Percentiles rank a stretch among this genome's conserved stretches.
These are phyloP conservation scores for Pseudotriccus pelzelni DNA, from an alignment of 2,797 vertebrate genomes.

Conservation along the genomic window DNA sequence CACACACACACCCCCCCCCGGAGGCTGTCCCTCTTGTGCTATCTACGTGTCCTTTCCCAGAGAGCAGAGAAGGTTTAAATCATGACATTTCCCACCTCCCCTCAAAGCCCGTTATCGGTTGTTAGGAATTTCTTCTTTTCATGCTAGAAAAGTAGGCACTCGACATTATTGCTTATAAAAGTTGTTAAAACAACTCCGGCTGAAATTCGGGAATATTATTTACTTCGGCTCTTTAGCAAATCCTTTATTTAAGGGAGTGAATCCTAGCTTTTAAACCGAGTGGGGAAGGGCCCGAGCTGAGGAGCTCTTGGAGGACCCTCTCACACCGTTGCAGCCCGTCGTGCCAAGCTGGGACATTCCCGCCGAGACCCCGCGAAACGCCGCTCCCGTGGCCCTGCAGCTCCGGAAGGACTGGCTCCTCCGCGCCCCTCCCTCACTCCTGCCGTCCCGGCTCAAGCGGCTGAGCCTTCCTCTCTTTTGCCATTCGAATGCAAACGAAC, in stretches of 20 bases:
- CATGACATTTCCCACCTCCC: background rate
- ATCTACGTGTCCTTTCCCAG: background rate
- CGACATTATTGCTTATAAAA: background rate
- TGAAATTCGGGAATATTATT: background rate
- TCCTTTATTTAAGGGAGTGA: background rate
- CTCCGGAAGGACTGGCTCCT: background rate
- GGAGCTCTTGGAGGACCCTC: background rate
- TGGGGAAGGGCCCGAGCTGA: too few species aligned
- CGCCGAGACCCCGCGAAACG: too few species aligned
- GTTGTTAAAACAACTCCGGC: background rate
- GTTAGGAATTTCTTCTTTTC: background rate
- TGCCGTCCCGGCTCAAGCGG: rapidly evolving
- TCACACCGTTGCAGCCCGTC: background rate
- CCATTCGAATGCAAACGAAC: background rate
- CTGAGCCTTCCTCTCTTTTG: background rate
- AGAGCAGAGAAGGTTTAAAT: background rate
- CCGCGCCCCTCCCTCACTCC: rapidly evolving
- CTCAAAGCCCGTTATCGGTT: background rate
- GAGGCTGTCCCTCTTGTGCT: background rate
- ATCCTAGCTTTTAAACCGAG: background rate
- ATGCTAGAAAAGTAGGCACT: background rate
- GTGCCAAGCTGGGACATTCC: rapidly evolving
- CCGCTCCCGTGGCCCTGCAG: background rate
- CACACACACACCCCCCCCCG: too few species aligned
- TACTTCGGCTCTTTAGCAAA: background rate